These are phyloP conservation scores for Python bivittatus DNA, from an alignment of 2,113 vertebrate species.

Conservation along the genomic window DNA sequence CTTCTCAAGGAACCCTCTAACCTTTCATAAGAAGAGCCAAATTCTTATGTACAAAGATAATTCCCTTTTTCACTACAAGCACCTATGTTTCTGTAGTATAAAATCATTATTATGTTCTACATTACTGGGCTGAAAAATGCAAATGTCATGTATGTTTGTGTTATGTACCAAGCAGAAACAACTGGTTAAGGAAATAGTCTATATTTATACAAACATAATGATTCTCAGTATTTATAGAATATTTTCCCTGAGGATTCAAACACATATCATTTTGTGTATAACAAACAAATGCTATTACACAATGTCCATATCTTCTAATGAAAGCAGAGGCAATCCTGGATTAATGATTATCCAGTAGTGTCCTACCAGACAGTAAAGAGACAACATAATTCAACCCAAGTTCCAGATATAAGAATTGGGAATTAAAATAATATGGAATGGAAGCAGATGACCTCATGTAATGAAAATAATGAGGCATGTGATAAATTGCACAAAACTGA, in stretches of 20 bases:
- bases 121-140: neutral
- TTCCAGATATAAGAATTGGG: neutral
- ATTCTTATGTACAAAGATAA: neutral
- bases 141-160: neutral
- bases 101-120: neutral
- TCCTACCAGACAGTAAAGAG: neutral
- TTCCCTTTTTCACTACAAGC: slow-evolving; percentile 26
- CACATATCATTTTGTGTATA: neutral
- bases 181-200: neutral
- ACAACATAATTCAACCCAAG: neutral
- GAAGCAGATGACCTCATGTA: neutral
- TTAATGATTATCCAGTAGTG: neutral
- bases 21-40: slow-evolving; percentile 25
- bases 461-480: neutral
- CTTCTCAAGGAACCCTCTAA: slow-evolving; percentile 22
- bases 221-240: neutral
- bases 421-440: neutral
- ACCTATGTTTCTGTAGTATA: accelerated
- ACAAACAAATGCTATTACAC: neutral
- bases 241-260: neutral
- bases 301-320: neutral
- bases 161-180: neutral
- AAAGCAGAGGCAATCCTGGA: neutral
- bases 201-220: neutral
- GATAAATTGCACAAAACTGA: neutral